Percentiles rank a stretch among this genome's conserved stretches.
Evolutionary conservation across 2,888 invertebrate genomes (phyloP).

Genomic region (Cylindroiulus punctatus): DNA sequence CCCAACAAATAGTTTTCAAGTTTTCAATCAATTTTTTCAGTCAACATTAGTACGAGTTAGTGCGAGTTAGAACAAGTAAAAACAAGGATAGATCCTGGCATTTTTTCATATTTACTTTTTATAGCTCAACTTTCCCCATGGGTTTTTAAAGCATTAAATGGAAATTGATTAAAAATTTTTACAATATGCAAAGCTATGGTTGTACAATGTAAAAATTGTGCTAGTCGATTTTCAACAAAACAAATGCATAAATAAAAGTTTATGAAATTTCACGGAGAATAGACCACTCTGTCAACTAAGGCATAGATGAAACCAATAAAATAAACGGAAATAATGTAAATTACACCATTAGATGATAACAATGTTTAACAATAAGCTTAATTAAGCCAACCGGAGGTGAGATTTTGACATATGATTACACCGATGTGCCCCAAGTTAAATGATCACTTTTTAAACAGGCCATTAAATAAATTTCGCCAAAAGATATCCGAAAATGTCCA

Average conservation of each 20-base stretch:
- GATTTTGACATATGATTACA: slow-evolving; percentile 17
- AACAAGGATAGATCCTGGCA: background rate
- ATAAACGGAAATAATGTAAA: background rate
- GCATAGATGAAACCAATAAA: background rate
- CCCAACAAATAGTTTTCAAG: slow-evolving; percentile 28
- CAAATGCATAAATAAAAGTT: slow-evolving; percentile 19
- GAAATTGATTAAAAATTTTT: too few species aligned
- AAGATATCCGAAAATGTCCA: background rate
- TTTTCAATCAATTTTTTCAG: slow-evolving; percentile 31
- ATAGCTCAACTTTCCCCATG: too few species aligned
- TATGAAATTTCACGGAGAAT: background rate
- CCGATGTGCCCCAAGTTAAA: background rate
- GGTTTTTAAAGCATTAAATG: too few species aligned
- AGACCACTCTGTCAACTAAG: background rate
- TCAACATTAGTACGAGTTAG: background rate
- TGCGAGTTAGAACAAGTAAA: background rate
- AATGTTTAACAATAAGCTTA: background rate
- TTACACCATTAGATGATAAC: background rate
- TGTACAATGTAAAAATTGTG: too few species aligned
- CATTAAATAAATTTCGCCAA: background rate
- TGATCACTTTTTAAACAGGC: background rate
- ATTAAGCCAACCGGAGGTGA: background rate
- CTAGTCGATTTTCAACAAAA: too few species aligned
- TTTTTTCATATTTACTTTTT: too few species aligned
- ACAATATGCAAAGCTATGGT: too few species aligned